phyloP scores from a whole-genome alignment of 2,113 vertebrate genomes.

The Carettochelys insculpta region DNA sequence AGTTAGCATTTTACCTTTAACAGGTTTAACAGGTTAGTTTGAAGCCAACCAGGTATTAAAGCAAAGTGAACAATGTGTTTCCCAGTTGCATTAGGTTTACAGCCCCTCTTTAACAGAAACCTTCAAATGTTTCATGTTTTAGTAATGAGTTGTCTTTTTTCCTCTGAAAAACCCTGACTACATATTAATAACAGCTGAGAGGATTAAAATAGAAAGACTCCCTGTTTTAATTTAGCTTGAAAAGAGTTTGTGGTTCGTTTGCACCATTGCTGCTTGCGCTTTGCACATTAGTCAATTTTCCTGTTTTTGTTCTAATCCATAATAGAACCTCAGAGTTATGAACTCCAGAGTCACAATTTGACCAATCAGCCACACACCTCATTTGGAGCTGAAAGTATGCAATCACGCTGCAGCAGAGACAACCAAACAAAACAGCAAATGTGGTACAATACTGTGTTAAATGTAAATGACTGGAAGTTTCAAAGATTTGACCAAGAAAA shows the following conservation, averaged over 20 bases:
- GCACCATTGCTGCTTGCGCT: not conserved
- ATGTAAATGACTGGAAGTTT: too few species aligned
- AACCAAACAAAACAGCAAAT: too few species aligned
- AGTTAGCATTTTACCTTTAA: not conserved
- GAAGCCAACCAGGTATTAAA: not conserved
- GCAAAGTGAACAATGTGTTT: slow-evolving; percentile 2
- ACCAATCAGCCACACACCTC: too few species aligned
- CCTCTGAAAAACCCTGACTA: slow-evolving; percentile 30
- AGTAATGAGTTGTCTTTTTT: slow-evolving; percentile 20
- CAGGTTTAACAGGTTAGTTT: fast-evolving
- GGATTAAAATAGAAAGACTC: slow-evolving; percentile 30
- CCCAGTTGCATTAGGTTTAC: not conserved
- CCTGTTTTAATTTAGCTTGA: slow-evolving; percentile 36
- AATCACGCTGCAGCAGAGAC: too few species aligned
- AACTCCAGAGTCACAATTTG: too few species aligned
- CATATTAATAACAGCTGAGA: slow-evolving; percentile 37
- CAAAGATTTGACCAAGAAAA: too few species aligned
- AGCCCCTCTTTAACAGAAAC: not conserved
- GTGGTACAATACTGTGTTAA: too few species aligned
- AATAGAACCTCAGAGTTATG: too few species aligned
- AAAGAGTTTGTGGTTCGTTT: not conserved
- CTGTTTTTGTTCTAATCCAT: not conserved
- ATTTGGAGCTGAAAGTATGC: too few species aligned
- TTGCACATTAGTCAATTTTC: not conserved
- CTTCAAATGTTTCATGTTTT: not conserved